phyloP scores from a whole-genome alignment of 2,113 vertebrate species.

The Brachypodius melanocephalos region DNA sequence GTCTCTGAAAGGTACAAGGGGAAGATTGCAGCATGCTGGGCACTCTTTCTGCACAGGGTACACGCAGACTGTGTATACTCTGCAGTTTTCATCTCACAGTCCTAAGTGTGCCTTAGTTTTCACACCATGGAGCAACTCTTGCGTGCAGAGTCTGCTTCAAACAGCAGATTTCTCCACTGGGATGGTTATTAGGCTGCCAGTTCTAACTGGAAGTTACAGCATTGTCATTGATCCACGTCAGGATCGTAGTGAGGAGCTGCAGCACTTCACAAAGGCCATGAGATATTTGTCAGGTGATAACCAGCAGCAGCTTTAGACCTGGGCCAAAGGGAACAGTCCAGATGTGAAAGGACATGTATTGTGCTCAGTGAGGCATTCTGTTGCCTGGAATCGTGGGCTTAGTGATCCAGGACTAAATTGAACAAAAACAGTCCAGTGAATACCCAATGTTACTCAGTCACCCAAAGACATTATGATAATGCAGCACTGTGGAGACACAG shows the following conservation, averaged over 20 bases:
- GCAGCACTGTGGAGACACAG: background rate
- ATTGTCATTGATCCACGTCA: background rate
- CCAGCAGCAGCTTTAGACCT: background rate
- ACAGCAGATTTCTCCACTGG: background rate
- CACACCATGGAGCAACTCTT: background rate
- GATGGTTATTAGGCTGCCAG: background rate
- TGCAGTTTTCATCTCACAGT: background rate
- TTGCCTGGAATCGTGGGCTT: background rate
- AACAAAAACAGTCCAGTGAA: background rate
- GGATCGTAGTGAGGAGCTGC: background rate
- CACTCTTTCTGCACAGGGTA: background rate
- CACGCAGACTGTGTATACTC: background rate
- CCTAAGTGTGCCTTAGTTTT: background rate
- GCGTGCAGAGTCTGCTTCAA: background rate
- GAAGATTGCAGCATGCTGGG: background rate
- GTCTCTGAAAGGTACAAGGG: background rate
- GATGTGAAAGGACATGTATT: background rate
- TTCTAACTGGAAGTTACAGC: background rate
- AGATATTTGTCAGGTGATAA: background rate
- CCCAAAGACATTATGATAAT: background rate
- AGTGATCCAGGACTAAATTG: conserved; percentile 5
- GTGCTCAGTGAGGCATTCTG: background rate
- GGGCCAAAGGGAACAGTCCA: background rate
- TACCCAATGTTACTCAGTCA: background rate
- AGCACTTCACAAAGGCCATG: background rate